A percentile compares a stretch with the other conserved stretches of the same genome.
These are phyloP conservation scores for Blennius ocellaris DNA, from an alignment of 2,113 vertebrate genomes.

Conservation along the genomic window DNA sequence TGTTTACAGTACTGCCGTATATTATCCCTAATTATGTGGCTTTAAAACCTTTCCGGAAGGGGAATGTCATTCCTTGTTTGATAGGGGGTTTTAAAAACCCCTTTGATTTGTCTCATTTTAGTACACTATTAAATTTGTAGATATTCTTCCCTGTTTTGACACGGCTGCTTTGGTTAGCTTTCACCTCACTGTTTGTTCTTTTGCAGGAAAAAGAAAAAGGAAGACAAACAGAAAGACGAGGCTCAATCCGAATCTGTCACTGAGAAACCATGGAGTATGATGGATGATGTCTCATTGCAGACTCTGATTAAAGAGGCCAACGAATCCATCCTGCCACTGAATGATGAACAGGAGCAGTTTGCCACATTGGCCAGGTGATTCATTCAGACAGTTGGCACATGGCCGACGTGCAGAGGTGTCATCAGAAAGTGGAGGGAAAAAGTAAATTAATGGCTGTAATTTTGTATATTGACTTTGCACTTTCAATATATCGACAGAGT, in stretches of 20 bases:
- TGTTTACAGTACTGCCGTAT: neutral
- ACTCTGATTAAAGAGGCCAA: conserved; percentile 62
- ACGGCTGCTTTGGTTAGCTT: neutral
- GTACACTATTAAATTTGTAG: neutral
- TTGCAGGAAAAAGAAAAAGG: conserved; percentile 66
- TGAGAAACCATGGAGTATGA: conserved; percentile 48
- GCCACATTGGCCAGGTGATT: conserved; percentile 73
- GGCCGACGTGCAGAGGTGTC: neutral
- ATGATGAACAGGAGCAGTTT: conserved; percentile 68
- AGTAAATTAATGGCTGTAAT: neutral
- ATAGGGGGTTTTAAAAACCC: neutral
- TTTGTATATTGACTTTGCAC: neutral
- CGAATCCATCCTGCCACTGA: conserved; percentile 55
- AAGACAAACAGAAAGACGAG: conserved; percentile 62
- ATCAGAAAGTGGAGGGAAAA: neutral
- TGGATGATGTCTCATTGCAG: conserved; percentile 64
- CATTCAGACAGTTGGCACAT: neutral
- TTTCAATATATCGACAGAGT: too few species aligned
- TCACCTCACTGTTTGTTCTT: conserved; percentile 1
- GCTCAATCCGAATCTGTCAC: neutral
- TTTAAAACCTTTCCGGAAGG: too few species aligned
- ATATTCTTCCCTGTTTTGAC: neutral
- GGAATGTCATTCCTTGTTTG: neutral
- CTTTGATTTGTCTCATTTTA: neutral
- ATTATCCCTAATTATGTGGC: too few species aligned